phyloP scores from a whole-genome alignment of 2,113 vertebrate genomes.

The Stigmatopora nigra region DNA sequence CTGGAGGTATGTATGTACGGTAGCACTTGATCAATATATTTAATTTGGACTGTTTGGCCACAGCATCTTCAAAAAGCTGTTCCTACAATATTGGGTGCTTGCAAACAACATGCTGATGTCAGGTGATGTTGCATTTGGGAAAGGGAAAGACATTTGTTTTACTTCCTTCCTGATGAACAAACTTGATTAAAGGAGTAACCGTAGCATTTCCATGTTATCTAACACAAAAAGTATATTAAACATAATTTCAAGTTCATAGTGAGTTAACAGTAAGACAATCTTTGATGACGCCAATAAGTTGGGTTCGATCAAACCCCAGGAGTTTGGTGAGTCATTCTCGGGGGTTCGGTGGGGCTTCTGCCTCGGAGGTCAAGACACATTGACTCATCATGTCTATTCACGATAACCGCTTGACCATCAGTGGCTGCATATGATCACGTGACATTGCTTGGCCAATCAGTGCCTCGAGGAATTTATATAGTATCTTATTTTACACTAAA shows the following conservation, averaged over 20 bases:
- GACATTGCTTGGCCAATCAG: too few species aligned
- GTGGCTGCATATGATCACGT: too few species aligned
- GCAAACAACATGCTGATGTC: conserved; percentile 29
- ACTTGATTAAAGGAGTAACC: conserved; percentile 22
- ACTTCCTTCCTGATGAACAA: conserved; percentile 28
- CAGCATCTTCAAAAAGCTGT: conserved; percentile 23
- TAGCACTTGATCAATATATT: conserved; percentile 10
- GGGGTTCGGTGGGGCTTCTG: too few species aligned
- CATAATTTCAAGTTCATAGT: neutral
- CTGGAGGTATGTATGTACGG: conserved; percentile 15
- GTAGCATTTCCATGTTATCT: neutral
- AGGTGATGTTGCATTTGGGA: conserved; percentile 31
- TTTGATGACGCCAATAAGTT: neutral
- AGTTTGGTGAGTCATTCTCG: too few species aligned
- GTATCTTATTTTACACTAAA: too few species aligned
- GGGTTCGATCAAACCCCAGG: neutral
- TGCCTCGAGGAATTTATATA: too few species aligned
- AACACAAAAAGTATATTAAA: neutral
- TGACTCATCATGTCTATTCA: too few species aligned
- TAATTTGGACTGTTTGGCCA: conserved; percentile 22
- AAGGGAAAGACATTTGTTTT: conserved; percentile 35
- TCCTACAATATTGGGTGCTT: conserved; percentile 9
- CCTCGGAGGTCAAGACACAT: too few species aligned
- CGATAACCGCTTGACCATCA: too few species aligned
- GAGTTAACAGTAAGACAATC: neutral